Base-by-base conservation (phyloP, 2,888 invertebrate species). In the Tuta absoluta region DNA sequence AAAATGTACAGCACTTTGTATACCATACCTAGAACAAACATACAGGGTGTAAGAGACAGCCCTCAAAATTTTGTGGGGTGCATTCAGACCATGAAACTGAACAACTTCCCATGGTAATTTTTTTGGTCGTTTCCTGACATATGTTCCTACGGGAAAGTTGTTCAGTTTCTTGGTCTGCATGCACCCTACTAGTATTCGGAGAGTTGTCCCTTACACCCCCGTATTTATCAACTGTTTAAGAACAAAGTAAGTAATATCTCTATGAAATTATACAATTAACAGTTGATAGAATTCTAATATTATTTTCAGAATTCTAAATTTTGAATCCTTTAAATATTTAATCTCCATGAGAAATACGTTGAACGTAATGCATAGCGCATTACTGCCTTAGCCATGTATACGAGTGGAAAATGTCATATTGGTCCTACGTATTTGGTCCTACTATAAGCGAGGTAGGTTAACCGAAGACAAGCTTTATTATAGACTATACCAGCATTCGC, bases 351-450 rank as follows among this genome's bases (percentile, higher is more conserved):
- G 71, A 73, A 61, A 80, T 80, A 85, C 79, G 79, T 81, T 80
- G 80, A 77, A 80, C 75, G 91, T 89, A 88, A 90, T 91, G 88
- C 85, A 65, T 65, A 3, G 5, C 67, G 84, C 87, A 89, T 91
- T 89, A 84, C 91, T 92, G 94, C 94, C 94, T 94, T 94, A 94
- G 92, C 93, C 93, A 94, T 93, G 94, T 94, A 94, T 94, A 94
- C 94, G 94, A 94, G 82, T 77, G 86, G 82, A 77, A 80, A 84
- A 81, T 78, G 81, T 84, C 82, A 80, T 75, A 84, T 83, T 41
- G 41, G 59, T 56, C 61, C 61, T 62, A 33, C 62, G 51, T 62
- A 62, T 38, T 53, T 53, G 53, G 62, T 61, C 60, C 61, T 62
- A 62, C 48, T 49, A 51, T 62, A 62, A 82, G 82, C 78, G 76